Base-by-base conservation (phyloP, 2,113 vertebrate genomes). In the Hyperopisus bebe region DNA sequence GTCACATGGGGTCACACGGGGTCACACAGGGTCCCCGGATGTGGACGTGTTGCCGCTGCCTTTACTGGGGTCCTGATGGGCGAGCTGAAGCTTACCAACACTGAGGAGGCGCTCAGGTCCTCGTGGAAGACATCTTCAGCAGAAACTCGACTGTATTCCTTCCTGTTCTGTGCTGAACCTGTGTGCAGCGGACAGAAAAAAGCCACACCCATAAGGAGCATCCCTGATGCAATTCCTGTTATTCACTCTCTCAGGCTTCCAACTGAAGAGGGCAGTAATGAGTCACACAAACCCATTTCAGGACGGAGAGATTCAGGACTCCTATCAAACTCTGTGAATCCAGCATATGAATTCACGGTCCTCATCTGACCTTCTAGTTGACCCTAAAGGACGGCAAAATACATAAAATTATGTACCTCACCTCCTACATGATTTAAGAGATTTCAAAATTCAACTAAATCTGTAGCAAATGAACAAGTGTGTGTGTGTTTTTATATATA, bases 331-430 rank as follows among this genome's bases (percentile, higher is more conserved):
- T 99, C 97, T 2, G 96, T 95, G 92, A 99, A 98, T 17, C 96
- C 97, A 89, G 96, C 94, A 1, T 96, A 97, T 8, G 97, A 98
- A 94, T 96, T 96, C 90, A 97, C 95, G 0, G 95, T 96, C 92
- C 96, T 95, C 89, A 98, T 95, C 27, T 94, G 94, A 92, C 94
- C 91, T 92, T 97, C 96, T 88, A 90, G 66, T 44, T 94, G 94
- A 94, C 91, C 93, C 95, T 97, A 90, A 3, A 87, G 48, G 91
- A 17, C 39, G 90, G 5, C 8, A 80, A 21, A 90, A 44, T 58
- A 15, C 46, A 47, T 17, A n/a, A 3, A 9, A n/a, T 2, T n/a
- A 7, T 48, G 50, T 88, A 19, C 66, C 70, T 15, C 62, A 87
- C n/a, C 24, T 53, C n/a, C 62, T 74, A 39, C 31, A 39, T 7